phyloP scores from a whole-genome alignment of 2,797 vertebrate genomes.

The Intellagama lesueurii region DNA sequence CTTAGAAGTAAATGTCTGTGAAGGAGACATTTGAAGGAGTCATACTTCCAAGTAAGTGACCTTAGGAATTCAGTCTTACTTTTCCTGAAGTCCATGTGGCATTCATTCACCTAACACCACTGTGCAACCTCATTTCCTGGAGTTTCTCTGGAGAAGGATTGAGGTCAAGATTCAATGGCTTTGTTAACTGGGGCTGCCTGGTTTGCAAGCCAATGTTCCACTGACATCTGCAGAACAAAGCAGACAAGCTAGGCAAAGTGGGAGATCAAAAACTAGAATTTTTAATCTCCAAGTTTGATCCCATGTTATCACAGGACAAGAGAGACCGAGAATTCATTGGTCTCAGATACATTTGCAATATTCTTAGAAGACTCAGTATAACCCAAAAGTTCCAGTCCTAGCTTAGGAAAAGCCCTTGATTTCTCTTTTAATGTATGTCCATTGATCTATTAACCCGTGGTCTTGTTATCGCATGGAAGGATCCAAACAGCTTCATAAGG shows the following conservation, averaged over 20 bases:
- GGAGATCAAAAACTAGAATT: not conserved
- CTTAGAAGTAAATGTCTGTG: not conserved
- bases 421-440: not conserved
- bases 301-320: not conserved
- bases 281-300: not conserved
- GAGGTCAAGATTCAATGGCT: not conserved
- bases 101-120: not conserved
- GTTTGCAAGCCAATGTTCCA: not conserved
- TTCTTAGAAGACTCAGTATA: not conserved
- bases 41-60: not conserved
- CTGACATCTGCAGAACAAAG: not conserved
- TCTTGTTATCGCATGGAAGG: not conserved
- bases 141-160: not conserved
- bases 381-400: not conserved
- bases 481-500: conserved; percentile 17
- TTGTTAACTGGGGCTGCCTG: not conserved
- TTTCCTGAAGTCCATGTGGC: not conserved
- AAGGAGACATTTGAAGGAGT: not conserved
- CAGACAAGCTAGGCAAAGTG: not conserved
- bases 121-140: not conserved
- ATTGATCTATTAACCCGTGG: not conserved
- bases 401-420: not conserved
- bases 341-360: no score
- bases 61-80: not conserved
- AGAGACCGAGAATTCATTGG: no score